phyloP scores from a whole-genome alignment of 2,888 invertebrate genomes.

The Sarcophaga rosellei region DNA sequence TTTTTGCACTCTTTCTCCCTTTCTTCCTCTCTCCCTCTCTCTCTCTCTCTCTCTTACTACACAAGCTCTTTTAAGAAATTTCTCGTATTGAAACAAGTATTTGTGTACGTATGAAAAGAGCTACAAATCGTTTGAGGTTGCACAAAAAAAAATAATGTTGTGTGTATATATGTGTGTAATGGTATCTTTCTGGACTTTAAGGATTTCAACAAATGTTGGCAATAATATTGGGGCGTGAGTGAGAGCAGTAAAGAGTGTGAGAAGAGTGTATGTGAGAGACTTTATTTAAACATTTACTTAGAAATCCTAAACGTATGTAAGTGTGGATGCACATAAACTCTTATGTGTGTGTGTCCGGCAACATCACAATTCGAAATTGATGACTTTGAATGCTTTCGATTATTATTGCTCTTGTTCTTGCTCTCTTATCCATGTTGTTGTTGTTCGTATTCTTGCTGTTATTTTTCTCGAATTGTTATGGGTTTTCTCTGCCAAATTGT shows the following conservation, averaged over 20 bases:
- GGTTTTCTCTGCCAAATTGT: conserved; percentile 33
- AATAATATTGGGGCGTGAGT: conserved; percentile 20
- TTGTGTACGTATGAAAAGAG: conserved; percentile 12
- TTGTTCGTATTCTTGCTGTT: conserved; percentile 30
- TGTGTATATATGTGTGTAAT: conserved; percentile 1
- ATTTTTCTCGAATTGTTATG: conserved; percentile 35
- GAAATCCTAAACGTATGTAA: background rate
- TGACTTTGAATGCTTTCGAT: conserved; percentile 69
- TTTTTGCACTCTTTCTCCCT: background rate
- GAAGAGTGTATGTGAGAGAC: background rate
- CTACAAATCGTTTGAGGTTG: conserved; percentile 57
- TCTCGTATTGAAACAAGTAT: no score
- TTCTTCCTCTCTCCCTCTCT: background rate
- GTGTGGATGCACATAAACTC: background rate
- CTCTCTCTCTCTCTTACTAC: no score
- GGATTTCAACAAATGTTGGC: conserved; percentile 32
- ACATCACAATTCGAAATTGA: conserved; percentile 70
- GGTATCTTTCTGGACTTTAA: conserved; percentile 33
- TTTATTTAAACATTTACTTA: background rate
- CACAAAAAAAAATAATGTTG: conserved; percentile 18
- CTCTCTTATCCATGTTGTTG: conserved; percentile 24
- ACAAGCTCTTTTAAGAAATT: no score
- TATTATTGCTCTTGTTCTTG: conserved; percentile 51
- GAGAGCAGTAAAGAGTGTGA: background rate
- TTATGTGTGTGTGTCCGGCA: background rate